Conservation (phyloP, 2,113 vertebrate genomes). For the Oreochromis spilurus region DNA sequence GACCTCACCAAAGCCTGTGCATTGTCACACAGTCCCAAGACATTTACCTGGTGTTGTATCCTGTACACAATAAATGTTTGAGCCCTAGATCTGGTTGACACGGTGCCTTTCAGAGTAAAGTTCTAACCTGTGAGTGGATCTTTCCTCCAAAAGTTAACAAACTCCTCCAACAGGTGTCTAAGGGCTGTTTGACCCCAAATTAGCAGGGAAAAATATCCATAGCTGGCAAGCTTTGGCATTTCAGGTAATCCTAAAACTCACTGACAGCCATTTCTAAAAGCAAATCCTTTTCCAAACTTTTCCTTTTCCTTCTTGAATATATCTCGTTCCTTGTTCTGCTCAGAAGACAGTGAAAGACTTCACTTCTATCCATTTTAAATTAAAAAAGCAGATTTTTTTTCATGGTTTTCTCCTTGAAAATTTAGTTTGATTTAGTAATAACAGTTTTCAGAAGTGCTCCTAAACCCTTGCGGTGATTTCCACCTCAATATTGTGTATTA, state of each 20-base stretch:
- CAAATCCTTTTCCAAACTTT: neutral
- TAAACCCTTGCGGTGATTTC: neutral
- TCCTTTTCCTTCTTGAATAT: neutral
- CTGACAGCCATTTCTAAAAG: neutral
- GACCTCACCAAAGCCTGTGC: neutral
- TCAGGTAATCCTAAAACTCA: neutral
- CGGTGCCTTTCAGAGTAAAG: neutral
- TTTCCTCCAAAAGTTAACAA: neutral
- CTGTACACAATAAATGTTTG: neutral
- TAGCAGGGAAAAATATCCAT: neutral
- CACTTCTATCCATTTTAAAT: neutral
- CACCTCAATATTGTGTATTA: neutral
- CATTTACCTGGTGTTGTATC: neutral
- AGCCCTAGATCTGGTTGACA: neutral
- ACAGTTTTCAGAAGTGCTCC: neutral
- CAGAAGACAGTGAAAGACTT: neutral
- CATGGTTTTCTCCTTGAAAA: neutral
- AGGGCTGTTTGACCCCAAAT: neutral
- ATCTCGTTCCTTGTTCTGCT: neutral
- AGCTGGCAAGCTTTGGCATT: neutral
- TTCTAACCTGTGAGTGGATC: neutral
- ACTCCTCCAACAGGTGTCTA: neutral
- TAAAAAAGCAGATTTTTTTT: accelerated
- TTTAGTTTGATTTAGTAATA: neutral
- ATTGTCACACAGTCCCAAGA: neutral